Base-by-base conservation (phyloP, 2,113 vertebrate genomes). In the Amphiprion percula region DNA sequence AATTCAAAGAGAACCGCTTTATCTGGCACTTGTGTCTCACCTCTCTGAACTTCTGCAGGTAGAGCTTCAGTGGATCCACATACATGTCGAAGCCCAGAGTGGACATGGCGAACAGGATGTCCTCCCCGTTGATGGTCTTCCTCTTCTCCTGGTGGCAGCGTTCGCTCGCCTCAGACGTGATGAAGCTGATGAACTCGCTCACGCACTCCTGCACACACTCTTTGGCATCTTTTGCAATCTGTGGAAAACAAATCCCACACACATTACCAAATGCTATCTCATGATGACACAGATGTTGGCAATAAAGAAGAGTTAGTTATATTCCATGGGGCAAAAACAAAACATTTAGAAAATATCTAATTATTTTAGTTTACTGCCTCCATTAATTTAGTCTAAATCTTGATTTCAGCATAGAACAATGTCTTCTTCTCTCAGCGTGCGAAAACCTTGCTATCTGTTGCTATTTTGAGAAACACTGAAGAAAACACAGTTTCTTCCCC, bases 171-270 rank as follows among this genome's bases (percentile, higher is more conserved):
- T 99, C 98, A 0, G 98, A 99, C 0, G 98, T 99, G 90, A 99
- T 99, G 85, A 99, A 99, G 91, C 98, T 99, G 93, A 99, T 99
- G 84, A 99, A 99, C 91, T 99, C 98, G 65, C 98, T 99, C 15
- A 99, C 98, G 41, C 98, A 99, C 85, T 99, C 98, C 88, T 99
- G 98, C 68, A 99, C 98, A 0, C 98, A 99, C 83, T 99, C 98
- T 87, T 99, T 99, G 72, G 98, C 98, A 0, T 99, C 98, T 91
- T 99, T 99, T 0, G 98, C 98, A 24, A 99, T 99, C 98, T 99
- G 85, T 5, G 1, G n/a, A 3, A n/a, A 54, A 21, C 46, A 39
- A 33, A 4, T 15, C 1, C 30, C 2, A 26, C 15, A 37, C 0
- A 55, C 12, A 55, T 1, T 10, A 44, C 11, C 41, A 24, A 66